Conservation (phyloP, 92 coral and sea anemone genomes). For the Phenganax stokvisi region DNA sequence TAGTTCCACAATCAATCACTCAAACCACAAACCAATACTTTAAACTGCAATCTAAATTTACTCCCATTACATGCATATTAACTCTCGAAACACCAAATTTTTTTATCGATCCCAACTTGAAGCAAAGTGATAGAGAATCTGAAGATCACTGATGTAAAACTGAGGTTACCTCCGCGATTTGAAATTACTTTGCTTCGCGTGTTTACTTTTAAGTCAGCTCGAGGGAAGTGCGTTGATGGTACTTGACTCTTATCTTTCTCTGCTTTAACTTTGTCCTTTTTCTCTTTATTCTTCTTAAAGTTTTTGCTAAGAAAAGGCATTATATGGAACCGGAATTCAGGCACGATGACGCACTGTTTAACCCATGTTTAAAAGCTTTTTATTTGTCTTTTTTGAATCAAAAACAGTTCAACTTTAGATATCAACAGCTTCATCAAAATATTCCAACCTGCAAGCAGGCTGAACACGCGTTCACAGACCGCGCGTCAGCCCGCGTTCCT, state of each 20-base stretch:
- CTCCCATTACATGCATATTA: background rate
- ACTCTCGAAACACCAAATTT: background rate
- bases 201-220: conserved; percentile 32
- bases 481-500: background rate
- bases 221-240: conserved; percentile 13
- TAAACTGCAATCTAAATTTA: background rate
- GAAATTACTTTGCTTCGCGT: conserved; percentile 14
- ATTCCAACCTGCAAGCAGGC: background rate
- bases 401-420: background rate
- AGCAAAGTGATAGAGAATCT: background rate
- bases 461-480: background rate
- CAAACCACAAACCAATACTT: background rate
- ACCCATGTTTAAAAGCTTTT: conserved; percentile 15
- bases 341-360: background rate
- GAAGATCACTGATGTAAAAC: background rate
- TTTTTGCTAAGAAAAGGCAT: conserved; percentile 91
- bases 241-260: conserved; percentile 14
- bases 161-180: conserved; percentile 35
- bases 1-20: conserved; percentile 8
- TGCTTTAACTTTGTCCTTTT: conserved; percentile 40
- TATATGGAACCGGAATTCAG: conserved; percentile 17
- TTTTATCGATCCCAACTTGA: background rate
- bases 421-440: background rate
- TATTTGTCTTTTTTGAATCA: background rate
- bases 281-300: conserved; percentile 83